Conservation (phyloP, 2,888 invertebrate genomes). For the Tenthredo scrophulariae region DNA sequence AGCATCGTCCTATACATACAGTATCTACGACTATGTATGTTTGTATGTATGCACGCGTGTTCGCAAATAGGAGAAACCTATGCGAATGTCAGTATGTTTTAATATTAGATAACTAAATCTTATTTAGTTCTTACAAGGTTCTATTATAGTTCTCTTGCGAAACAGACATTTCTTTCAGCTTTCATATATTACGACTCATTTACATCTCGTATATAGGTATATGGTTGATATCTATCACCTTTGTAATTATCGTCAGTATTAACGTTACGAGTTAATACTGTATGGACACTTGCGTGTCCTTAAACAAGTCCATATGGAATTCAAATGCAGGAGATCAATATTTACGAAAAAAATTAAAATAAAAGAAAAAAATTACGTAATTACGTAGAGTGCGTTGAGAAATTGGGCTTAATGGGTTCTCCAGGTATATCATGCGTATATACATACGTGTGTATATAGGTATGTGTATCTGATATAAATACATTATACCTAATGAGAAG, state of each 20-base stretch:
- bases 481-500: neutral
- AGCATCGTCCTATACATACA: neutral
- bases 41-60: constrained; percentile 10
- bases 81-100: neutral
- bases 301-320: constrained; percentile 7
- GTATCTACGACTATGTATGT: neutral
- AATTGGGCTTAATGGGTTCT: constrained; percentile 35
- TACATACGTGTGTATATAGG: neutral
- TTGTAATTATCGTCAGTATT: constrained; percentile 1
- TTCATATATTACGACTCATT: neutral
- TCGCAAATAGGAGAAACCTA: neutral
- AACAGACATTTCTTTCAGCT: neutral
- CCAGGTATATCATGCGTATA: neutral
- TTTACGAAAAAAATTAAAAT: neutral
- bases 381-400: constrained; percentile 31
- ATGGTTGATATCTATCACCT: neutral
- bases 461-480: neutral
- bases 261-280: neutral
- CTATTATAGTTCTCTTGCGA: neutral
- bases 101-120: constrained; percentile 15
- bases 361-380: constrained; percentile 10
- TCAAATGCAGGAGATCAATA: constrained; percentile 37
- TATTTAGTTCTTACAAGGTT: neutral
- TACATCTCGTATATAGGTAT: neutral
- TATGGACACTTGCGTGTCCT: neutral